Conservation (phyloP, 2,888 invertebrate genomes). For the Catocala nupta region DNA sequence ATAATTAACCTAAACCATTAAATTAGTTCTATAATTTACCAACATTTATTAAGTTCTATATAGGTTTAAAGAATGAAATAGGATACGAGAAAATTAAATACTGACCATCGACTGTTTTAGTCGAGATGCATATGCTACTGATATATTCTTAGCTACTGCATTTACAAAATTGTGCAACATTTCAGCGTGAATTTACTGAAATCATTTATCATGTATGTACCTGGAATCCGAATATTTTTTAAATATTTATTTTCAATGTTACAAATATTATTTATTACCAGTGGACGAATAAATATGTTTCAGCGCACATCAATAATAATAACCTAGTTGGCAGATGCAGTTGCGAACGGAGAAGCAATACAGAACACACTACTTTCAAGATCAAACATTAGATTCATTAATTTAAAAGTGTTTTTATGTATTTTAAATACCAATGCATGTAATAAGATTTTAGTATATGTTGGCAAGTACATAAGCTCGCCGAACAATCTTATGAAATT, state of each 20-base stretch:
- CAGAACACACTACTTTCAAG: slow-evolving; percentile 49
- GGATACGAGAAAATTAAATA: too few species aligned
- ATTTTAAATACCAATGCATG: slow-evolving; percentile 13
- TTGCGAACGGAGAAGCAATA: slow-evolving; percentile 31
- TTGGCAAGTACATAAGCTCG: slow-evolving; percentile 34
- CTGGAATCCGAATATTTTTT: slow-evolving; percentile 6
- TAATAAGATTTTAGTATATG: slow-evolving; percentile 18
- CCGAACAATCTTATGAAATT: slow-evolving; percentile 30
- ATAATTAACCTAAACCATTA: too few species aligned
- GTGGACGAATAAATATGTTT: slow-evolving; percentile 60
- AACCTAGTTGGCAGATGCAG: slow-evolving; percentile 68
- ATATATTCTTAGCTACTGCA: not conserved
- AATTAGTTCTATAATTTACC: too few species aligned
- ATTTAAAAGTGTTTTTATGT: slow-evolving; percentile 25
- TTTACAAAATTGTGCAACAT: not conserved
- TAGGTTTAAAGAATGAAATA: too few species aligned
- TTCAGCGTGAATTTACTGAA: not conserved
- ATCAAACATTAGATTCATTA: slow-evolving; percentile 52
- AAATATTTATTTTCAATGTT: slow-evolving; percentile 19
- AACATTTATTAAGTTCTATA: too few species aligned
- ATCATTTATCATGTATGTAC: not conserved
- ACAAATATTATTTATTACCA: slow-evolving; percentile 47
- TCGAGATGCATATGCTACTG: not conserved
- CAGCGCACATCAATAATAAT: slow-evolving; percentile 61
- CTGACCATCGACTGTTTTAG: not conserved